Base-by-base conservation (phyloP, 2,113 vertebrate species). In the Actenoides hombroni region DNA sequence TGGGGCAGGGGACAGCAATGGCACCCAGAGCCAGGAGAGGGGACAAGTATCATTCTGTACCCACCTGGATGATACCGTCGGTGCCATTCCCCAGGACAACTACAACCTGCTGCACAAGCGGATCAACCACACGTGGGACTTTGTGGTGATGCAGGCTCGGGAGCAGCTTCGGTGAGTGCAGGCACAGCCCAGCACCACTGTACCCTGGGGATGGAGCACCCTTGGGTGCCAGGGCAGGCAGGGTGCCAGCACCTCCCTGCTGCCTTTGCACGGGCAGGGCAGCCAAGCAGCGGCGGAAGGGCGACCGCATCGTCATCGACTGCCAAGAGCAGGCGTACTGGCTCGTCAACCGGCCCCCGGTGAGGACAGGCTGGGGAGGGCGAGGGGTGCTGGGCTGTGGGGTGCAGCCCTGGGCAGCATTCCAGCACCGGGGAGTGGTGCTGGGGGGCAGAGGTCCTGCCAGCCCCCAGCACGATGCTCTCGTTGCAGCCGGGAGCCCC, bases 301-400 rank as follows among this genome's bases (percentile, higher is more conserved):
- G 98, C 1, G 99, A 99, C 96, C 98, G 99, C 44, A 99, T 99
- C 73, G 99, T 99, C 93, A 97, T 99, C 13, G 98, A 99, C 19
- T 99, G 99, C 97, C 99, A 99, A 97, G 99, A 99, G 85, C 99
- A 99, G 95, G 98, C 98, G 0, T 99, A 98, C 97, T 99, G 99
- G 99, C 98, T 99, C 29, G 98, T 99, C 97, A 99, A 99, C 98
- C 98, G 98, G 97, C 98, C 99, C 9, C 99, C 98, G 79, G 99
- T 99, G 97, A 98, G 98, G 39, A 31, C 0, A 8, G 73, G 46
- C n/a, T 5, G 3, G 13, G 20, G 12, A 35, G 16, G 24, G 4
- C 2, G 4, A 23, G 21, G 64, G 49, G 17, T 37, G 20, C 24
- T 1, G 1, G 14, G 73, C 16, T 46, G 81, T 9, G 0, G 31